Evolutionary conservation across 2,888 invertebrate genomes (phyloP).

Genomic region (Trachelus stipa): DNA sequence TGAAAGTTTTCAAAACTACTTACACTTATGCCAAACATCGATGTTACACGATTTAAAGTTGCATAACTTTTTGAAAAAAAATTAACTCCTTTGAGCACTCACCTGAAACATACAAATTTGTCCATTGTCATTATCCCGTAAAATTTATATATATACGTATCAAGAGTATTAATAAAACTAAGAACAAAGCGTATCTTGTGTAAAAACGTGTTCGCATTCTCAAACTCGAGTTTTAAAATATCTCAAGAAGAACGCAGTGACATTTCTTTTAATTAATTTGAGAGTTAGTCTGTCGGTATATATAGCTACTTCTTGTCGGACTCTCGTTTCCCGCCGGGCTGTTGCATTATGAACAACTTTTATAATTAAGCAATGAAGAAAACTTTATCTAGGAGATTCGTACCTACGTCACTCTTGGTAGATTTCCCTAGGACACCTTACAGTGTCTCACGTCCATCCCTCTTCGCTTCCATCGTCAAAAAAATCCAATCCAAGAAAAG

Average conservation of each 20-base stretch:
- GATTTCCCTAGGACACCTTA: neutral
- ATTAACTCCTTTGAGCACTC: conserved; percentile 26
- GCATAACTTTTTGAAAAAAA: neutral
- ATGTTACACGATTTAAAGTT: neutral
- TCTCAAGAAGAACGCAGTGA: conserved; percentile 14
- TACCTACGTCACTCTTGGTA: neutral
- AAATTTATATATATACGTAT: neutral
- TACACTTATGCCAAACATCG: neutral
- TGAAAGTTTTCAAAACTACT: neutral
- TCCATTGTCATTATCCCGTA: neutral
- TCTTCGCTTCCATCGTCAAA: neutral
- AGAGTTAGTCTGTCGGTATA: conserved; percentile 36
- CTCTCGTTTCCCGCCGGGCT: conserved; percentile 28
- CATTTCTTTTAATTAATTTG: conserved; percentile 51
- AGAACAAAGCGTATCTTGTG: neutral
- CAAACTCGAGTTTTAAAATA: neutral
- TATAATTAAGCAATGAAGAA: conserved; percentile 50
- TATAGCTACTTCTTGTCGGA: conserved; percentile 18
- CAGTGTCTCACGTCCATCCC: neutral
- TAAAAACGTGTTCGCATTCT: conserved; percentile 13
- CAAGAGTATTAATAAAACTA: neutral
- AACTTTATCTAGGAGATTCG: conserved; percentile 42
- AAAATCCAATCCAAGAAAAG: neutral
- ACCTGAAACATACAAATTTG: conserved; percentile 42
- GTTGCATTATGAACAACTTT: conserved; percentile 48